Evolutionary conservation across 2,113 vertebrate genomes (phyloP).

Genomic region (Chaenogobius annularis): DNA sequence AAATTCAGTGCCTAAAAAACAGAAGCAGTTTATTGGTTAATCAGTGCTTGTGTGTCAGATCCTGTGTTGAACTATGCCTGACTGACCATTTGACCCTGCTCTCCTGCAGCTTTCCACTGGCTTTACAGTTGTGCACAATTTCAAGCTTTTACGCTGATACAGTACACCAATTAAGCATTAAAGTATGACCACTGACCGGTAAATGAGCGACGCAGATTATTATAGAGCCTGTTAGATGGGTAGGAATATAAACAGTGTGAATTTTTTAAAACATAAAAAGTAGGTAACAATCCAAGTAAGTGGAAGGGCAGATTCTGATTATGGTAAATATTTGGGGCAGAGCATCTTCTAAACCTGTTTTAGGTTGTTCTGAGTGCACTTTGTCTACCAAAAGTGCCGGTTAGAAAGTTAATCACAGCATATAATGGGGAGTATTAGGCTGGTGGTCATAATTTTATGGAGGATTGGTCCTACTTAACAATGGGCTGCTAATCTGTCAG

Average conservation of each 20-base stretch:
- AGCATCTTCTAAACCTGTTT: background rate
- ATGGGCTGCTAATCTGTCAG: constrained; percentile 71
- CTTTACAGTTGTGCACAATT: constrained; percentile 54
- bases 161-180: background rate
- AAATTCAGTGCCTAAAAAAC: constrained; percentile 26
- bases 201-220: background rate
- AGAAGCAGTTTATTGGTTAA: constrained; percentile 36
- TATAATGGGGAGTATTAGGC: background rate
- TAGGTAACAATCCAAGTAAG: background rate
- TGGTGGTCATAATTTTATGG: background rate
- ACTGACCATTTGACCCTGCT: constrained; percentile 43
- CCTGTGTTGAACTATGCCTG: constrained; percentile 6
- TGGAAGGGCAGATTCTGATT: too few species aligned
- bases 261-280: background rate
- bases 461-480: constrained; percentile 11
- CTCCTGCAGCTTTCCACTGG: constrained; percentile 32
- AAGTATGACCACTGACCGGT: background rate
- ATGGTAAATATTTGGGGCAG: background rate
- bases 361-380: background rate
- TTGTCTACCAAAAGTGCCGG: background rate
- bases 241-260: background rate
- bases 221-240: background rate
- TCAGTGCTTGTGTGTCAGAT: constrained; percentile 15
- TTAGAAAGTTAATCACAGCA: background rate
- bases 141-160: constrained; percentile 27